These are phyloP conservation scores for Poeciliopsis paucimaculata DNA, from an alignment of 2,797 vertebrate genomes.

Conservation along the genomic window DNA sequence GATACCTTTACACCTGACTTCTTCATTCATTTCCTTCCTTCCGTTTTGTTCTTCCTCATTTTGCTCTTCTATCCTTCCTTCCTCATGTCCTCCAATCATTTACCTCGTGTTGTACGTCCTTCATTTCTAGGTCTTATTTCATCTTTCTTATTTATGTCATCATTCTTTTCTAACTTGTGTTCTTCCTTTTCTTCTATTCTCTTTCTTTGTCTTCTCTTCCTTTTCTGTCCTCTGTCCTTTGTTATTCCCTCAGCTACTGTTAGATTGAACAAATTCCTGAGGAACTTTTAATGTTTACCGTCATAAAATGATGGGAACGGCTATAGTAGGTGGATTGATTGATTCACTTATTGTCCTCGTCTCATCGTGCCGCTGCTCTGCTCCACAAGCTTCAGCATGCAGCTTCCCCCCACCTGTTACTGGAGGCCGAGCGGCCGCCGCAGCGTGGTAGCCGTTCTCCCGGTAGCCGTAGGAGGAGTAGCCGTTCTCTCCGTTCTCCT, in stretches of 20 bases:
- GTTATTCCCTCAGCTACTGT: neutral
- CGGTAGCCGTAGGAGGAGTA: slow-evolving; percentile 80
- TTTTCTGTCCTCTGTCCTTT: neutral
- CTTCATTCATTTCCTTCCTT: neutral
- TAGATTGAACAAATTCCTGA: neutral
- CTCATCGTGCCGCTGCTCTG: neutral
- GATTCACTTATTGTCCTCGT: too few species aligned
- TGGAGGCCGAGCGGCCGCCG: slow-evolving; percentile 82
- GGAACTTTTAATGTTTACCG: neutral
- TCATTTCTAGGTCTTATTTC: neutral
- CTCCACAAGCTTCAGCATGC: slow-evolving; percentile 66
- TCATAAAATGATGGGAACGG: too few species aligned
- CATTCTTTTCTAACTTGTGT: too few species aligned
- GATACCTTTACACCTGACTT: neutral
- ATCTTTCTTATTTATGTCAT: neutral
- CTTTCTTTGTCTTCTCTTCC: neutral
- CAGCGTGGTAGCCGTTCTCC: slow-evolving; percentile 91
- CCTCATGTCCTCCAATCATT: neutral
- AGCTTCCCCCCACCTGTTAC: slow-evolving; percentile 66
- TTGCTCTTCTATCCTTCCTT: neutral
- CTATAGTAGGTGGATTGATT: too few species aligned
- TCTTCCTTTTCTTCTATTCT: neutral
- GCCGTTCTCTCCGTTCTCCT: slow-evolving; percentile 73
- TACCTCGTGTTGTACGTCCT: neutral
- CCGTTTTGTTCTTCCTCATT: neutral